These are phyloP conservation scores for Leptodactylus fallax DNA, from an alignment of 2,797 vertebrate species.

Conservation along the genomic window DNA sequence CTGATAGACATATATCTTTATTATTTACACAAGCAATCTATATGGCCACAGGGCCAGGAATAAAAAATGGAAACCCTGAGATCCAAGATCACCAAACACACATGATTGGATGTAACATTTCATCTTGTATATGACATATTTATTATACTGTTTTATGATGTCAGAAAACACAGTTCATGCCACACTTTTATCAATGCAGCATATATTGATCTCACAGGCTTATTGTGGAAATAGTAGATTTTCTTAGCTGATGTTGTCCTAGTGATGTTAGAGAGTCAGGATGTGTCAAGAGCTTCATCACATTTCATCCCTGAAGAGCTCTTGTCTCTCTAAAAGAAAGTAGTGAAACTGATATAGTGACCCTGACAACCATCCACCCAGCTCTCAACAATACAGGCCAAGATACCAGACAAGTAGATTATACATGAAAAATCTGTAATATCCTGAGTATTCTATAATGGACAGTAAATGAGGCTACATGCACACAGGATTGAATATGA, in stretches of 20 bases:
- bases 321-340: constrained; percentile 47
- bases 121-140: not conserved
- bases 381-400: not conserved
- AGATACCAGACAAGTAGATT: not conserved
- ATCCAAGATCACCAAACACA: not conserved
- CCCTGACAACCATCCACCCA: constrained; percentile 41
- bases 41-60: not conserved
- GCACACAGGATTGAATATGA: no score
- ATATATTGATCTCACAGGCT: constrained; percentile 67
- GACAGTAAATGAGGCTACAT: not conserved
- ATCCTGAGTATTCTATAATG: not conserved
- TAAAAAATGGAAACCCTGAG: not conserved
- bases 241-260: constrained; percentile 60
- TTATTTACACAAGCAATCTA: not conserved
- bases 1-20: not conserved
- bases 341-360: constrained; percentile 26
- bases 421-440: not conserved
- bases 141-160: not conserved
- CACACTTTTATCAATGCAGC: constrained; percentile 33
- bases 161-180: not conserved
- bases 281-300: constrained; percentile 64
- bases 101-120: not conserved
- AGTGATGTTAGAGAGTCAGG: constrained; percentile 65
- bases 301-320: constrained; percentile 63
- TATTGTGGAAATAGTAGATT: constrained; percentile 65